Evolutionary conservation across 2,888 invertebrate species (phyloP).

Genomic region (Brassicogethes aeneus): DNA sequence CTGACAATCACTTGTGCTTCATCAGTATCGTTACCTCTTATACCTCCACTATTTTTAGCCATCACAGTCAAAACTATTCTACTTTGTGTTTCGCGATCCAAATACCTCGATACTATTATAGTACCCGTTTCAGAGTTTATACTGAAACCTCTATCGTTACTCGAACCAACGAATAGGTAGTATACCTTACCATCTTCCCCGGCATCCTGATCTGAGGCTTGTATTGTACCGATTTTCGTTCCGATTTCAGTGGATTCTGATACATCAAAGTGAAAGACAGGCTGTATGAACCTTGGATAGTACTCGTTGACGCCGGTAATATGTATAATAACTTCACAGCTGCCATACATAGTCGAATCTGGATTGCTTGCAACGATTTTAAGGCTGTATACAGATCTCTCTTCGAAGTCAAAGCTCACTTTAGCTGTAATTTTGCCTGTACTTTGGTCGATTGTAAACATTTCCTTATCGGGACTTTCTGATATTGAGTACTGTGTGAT

Average conservation of each 20-base stretch:
- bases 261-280: slow-evolving; percentile 86
- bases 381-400: slow-evolving; percentile 62
- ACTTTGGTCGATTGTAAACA: slow-evolving; percentile 68
- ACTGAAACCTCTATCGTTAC: slow-evolving; percentile 83
- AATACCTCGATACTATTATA: slow-evolving; percentile 70
- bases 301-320: slow-evolving; percentile 84
- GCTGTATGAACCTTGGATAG: slow-evolving; percentile 79
- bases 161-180: slow-evolving; percentile 87
- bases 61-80: slow-evolving; percentile 83
- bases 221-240: slow-evolving; percentile 74
- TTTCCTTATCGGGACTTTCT: slow-evolving; percentile 63
- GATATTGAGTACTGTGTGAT: slow-evolving; percentile 75
- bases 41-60: slow-evolving; percentile 91
- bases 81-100: slow-evolving; percentile 83
- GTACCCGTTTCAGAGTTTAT: slow-evolving; percentile 78
- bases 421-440: slow-evolving; percentile 70
- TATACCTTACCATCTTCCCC: slow-evolving; percentile 83
- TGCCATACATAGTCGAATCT: slow-evolving; percentile 69
- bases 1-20: slow-evolving; percentile 90
- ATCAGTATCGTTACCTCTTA: slow-evolving; percentile 90
- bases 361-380: slow-evolving; percentile 81
- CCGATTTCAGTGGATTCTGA: slow-evolving; percentile 86
- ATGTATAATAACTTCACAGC: slow-evolving; percentile 62
- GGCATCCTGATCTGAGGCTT: slow-evolving; percentile 82
- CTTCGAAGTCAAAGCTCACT: slow-evolving; percentile 80